phyloP scores from a whole-genome alignment of 2,888 invertebrate species.

The Hermaeophaga mercurialis region DNA sequence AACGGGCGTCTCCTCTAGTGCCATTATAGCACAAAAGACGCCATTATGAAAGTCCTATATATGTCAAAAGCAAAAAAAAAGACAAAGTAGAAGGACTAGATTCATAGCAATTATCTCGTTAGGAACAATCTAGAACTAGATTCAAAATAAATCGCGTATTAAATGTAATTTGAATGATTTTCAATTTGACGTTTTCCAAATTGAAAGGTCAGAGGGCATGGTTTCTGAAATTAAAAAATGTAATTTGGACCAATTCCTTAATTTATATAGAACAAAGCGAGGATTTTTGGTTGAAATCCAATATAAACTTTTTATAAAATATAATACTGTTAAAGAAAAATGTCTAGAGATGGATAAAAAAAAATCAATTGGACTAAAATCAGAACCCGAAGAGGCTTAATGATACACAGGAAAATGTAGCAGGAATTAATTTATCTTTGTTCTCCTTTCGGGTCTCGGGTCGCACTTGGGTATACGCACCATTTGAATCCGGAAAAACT shows the following conservation, averaged over 20 bases:
- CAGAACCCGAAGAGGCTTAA: not conserved
- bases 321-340: not conserved
- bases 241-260: no score
- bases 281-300: no score
- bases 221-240: not conserved
- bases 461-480: not conserved
- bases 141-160: no score
- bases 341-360: not conserved
- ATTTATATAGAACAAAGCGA: no score
- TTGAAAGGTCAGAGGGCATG: slow-evolving; percentile 18
- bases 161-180: not conserved
- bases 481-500: slow-evolving; percentile 61
- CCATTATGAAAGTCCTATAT: slow-evolving; percentile 30
- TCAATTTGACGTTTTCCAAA: slow-evolving; percentile 7
- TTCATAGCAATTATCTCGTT: no score
- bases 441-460: not conserved
- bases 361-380: not conserved
- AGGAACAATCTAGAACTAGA: no score
- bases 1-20: slow-evolving; percentile 48
- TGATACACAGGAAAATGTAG: not conserved
- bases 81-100: no score
- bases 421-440: not conserved
- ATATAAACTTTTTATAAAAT: not conserved
- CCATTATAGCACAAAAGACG: slow-evolving; percentile 29
- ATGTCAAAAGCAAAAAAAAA: slow-evolving; percentile 18